Conservation (phyloP, 2,888 invertebrate genomes). For the Pyralis farinalis region DNA sequence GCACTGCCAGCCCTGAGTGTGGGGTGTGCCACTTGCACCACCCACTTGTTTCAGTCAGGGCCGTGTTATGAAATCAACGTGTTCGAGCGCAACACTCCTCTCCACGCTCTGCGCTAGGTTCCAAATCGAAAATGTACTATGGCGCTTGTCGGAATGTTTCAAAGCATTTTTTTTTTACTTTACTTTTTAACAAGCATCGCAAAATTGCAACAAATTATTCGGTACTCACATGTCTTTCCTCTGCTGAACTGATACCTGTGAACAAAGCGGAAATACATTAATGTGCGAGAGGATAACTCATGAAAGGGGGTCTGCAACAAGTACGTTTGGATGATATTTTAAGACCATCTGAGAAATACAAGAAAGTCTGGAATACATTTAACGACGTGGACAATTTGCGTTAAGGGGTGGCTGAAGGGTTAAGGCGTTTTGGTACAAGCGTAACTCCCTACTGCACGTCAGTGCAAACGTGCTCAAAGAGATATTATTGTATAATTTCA, state of each 20-base stretch:
- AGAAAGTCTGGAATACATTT: no score
- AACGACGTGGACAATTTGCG: no score
- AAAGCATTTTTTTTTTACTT: constrained; percentile 53
- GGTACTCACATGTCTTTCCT: constrained; percentile 77
- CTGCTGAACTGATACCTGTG: constrained; percentile 78
- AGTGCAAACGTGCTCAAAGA: no score
- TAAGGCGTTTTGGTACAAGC: no score
- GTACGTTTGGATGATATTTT: no score
- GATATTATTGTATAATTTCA: no score
- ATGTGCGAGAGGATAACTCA: no score
- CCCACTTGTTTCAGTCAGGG: constrained; percentile 75
- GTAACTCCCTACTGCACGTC: no score
- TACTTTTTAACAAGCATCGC: constrained; percentile 55
- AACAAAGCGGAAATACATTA: constrained; percentile 32
- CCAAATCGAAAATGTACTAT: constrained; percentile 71
- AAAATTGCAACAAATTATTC: constrained; percentile 58
- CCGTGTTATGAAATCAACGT: constrained; percentile 80
- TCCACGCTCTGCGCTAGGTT: constrained; percentile 50
- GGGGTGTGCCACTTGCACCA: constrained; percentile 67
- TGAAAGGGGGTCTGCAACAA: no score
- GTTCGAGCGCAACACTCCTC: constrained; percentile 74
- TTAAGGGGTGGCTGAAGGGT: no score
- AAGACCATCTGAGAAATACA: no score
- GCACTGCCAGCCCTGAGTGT: constrained; percentile 30
- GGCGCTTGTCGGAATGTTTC: constrained; percentile 60